Evolutionary conservation across 2,113 vertebrate species (phyloP).

Genomic region (Dryoscopus gambensis): DNA sequence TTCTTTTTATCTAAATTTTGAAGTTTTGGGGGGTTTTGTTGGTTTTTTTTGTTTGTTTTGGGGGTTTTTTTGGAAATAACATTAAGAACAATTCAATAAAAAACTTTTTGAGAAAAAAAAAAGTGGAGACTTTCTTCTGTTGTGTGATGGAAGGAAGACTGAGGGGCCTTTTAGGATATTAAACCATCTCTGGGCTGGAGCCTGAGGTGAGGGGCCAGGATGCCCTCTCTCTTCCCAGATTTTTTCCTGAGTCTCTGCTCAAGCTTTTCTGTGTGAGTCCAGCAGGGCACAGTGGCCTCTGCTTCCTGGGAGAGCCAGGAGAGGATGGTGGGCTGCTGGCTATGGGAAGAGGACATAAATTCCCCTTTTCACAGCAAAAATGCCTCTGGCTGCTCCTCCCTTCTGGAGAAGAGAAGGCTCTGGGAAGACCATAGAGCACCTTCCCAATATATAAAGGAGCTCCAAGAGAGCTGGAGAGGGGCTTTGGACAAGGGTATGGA

Average conservation of each 20-base stretch:
- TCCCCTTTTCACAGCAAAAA: neutral
- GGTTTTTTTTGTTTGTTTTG: neutral
- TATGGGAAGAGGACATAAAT: neutral
- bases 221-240: neutral
- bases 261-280: too few relatives aligned
- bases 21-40: constrained; percentile 20
- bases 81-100: constrained; percentile 76
- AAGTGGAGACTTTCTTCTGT: neutral
- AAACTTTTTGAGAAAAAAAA: constrained; percentile 69
- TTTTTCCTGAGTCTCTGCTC: neutral
- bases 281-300: fast-evolving
- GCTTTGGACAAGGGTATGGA: too few relatives aligned
- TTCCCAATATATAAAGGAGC: neutral
- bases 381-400: neutral
- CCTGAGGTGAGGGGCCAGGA: neutral
- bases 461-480: neutral
- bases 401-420: neutral
- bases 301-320: neutral
- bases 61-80: constrained; percentile 72
- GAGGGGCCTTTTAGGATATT: neutral
- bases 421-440: neutral
- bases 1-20: constrained; percentile 76
- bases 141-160: too few relatives aligned
- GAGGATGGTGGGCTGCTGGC: neutral
- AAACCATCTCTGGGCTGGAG: neutral